phyloP scores from a whole-genome alignment of 2,888 invertebrate genomes.

The Drosophila kambysellisi region DNA sequence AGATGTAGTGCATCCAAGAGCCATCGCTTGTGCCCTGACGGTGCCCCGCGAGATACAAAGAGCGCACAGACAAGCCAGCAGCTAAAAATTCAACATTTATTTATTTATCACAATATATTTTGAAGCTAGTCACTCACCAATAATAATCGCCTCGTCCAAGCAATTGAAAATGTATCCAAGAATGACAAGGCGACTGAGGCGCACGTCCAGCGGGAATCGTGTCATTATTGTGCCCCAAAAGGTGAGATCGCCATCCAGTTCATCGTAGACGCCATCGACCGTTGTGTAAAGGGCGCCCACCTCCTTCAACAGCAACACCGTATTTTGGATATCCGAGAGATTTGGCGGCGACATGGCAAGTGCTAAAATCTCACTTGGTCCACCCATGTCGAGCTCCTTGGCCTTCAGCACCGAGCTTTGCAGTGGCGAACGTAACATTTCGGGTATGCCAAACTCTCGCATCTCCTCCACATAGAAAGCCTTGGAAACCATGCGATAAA shows the following conservation, averaged over 20 bases:
- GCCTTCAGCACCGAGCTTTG: conserved; percentile 92
- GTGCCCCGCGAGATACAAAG: conserved; percentile 89
- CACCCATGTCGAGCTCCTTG: conserved; percentile 93
- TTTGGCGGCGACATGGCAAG: conserved; percentile 95
- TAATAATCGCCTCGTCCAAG: conserved; percentile 93
- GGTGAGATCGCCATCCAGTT: conserved; percentile 94
- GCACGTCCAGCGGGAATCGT: conserved; percentile 92
- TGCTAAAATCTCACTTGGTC: conserved; percentile 91
- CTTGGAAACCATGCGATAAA: conserved; percentile 91
- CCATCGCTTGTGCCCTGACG: conserved; percentile 87
- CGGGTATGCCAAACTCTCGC: conserved; percentile 88
- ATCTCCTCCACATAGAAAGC: conserved; percentile 88
- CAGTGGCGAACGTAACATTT: conserved; percentile 92
- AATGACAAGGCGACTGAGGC: conserved; percentile 92
- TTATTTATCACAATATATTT: background rate
- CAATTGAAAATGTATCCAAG: conserved; percentile 94
- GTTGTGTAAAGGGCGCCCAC: conserved; percentile 91
- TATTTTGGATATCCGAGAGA: conserved; percentile 91
- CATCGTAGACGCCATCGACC: conserved; percentile 86
- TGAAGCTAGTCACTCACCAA: conserved; percentile 86
- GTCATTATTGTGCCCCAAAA: conserved; percentile 94
- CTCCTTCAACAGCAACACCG: conserved; percentile 93
- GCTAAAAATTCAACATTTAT: conserved; percentile 85
- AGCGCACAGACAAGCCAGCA: conserved; percentile 92
- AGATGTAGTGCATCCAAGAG: conserved; percentile 88